Conservation (phyloP, 2,113 vertebrate genomes). For the Daboia siamensis region DNA sequence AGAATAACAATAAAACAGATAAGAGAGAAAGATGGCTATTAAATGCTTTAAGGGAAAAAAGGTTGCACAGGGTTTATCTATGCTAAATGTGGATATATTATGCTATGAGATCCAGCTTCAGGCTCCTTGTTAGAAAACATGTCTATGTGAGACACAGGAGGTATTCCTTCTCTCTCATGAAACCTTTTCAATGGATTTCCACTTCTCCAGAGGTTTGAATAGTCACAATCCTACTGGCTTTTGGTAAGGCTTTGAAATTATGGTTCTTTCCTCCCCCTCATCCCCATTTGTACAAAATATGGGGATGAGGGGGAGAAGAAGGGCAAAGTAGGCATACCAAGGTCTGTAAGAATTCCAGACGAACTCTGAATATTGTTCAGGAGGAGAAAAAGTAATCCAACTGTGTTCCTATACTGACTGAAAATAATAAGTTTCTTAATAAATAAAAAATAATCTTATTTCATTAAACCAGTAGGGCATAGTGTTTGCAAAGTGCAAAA, state of each 20-base stretch:
- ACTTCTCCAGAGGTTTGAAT: neutral
- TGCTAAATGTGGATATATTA: neutral
- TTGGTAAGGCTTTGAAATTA: neutral
- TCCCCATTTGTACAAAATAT: neutral
- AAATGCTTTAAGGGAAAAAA: neutral
- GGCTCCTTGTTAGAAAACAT: neutral
- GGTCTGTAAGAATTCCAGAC: neutral
- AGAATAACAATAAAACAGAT: neutral
- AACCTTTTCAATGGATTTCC: neutral
- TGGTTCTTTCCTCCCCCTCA: no score
- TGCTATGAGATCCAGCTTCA: neutral
- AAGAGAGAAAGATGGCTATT: neutral
- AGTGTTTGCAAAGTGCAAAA: neutral
- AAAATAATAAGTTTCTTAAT: neutral
- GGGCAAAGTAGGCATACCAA: neutral
- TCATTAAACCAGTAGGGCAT: neutral
- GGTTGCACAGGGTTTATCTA: neutral
- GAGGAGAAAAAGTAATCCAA: neutral
- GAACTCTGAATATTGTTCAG: neutral
- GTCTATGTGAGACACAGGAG: neutral
- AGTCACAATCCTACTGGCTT: neutral
- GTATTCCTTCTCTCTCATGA: neutral
- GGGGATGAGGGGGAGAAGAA: neutral
- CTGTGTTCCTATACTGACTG: neutral
- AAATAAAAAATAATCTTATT: neutral